These are phyloP conservation scores for Poecile montanus DNA, from an alignment of 2,797 vertebrate species.

Conservation along the genomic window DNA sequence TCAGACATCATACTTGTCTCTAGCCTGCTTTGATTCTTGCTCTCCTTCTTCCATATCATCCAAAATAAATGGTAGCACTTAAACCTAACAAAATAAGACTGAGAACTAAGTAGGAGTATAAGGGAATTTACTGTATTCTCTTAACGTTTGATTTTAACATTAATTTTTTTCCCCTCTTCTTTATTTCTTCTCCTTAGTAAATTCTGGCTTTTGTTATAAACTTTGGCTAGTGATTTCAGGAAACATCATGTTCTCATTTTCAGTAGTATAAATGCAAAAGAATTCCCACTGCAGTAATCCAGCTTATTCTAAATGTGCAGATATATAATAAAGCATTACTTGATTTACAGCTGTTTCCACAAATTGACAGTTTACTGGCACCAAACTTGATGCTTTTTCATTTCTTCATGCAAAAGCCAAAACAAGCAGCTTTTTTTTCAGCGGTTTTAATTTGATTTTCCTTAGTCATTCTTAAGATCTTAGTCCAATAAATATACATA, in stretches of 20 bases:
- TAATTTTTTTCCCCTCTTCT: background rate
- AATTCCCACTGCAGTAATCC: background rate
- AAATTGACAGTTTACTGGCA: background rate
- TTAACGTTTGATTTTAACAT: background rate
- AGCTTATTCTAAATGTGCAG: background rate
- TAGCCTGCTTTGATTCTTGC: background rate
- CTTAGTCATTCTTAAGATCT: background rate
- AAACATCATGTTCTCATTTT: background rate
- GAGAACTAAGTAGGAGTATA: background rate
- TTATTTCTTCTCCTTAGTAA: background rate
- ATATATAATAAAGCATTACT: background rate
- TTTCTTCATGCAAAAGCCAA: background rate
- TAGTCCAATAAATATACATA: background rate
- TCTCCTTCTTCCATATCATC: background rate
- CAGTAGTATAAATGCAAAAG: background rate
- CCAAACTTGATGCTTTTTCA: background rate
- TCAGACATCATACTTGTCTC: background rate
- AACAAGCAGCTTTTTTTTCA: background rate
- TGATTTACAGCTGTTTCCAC: slow-evolving; percentile 4
- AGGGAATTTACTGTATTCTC: background rate
- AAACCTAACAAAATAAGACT: background rate
- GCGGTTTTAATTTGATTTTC: background rate
- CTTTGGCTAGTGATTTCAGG: background rate
- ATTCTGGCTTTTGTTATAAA: background rate
- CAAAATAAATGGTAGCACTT: background rate